These are phyloP conservation scores for Andinoacara biseriatus DNA, from an alignment of 2,113 vertebrate species.

Conservation along the genomic window DNA sequence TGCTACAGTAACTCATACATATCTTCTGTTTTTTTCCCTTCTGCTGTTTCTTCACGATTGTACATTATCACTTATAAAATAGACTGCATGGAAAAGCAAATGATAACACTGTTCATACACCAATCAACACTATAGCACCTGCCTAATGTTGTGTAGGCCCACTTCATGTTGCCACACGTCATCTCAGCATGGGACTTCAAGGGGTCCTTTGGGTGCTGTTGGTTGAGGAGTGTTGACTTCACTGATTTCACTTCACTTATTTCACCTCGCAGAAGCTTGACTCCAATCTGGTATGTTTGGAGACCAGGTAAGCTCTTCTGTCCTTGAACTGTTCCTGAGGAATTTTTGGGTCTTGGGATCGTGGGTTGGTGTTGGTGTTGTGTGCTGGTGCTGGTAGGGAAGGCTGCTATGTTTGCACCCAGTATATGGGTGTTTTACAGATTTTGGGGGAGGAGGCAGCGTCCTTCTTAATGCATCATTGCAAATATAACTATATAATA, in stretches of 20 bases:
- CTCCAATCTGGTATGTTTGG: background rate
- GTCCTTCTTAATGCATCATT: background rate
- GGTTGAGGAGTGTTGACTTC: too few relatives aligned
- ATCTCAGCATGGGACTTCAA: background rate
- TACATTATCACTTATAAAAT: conserved; percentile 21
- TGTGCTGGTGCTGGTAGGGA: too few relatives aligned
- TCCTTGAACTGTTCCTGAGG: background rate
- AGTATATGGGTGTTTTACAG: too few relatives aligned
- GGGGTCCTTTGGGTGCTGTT: background rate
- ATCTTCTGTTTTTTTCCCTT: conserved; percentile 22
- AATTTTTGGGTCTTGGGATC: background rate
- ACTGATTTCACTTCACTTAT: too few relatives aligned
- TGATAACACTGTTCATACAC: background rate
- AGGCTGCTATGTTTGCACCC: background rate
- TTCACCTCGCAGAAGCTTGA: too few relatives aligned
- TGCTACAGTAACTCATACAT: conserved; percentile 28
- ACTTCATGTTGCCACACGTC: background rate
- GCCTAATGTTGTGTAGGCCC: background rate
- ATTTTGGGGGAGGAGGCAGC: too few relatives aligned
- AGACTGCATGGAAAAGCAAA: background rate
- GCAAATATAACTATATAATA: background rate
- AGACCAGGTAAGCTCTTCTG: background rate
- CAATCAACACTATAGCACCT: background rate
- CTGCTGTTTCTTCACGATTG: background rate
- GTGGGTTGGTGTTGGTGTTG: accelerated